These are phyloP conservation scores for Fragum whitleyi DNA, from an alignment of 2,888 invertebrate genomes.

Conservation along the genomic window DNA sequence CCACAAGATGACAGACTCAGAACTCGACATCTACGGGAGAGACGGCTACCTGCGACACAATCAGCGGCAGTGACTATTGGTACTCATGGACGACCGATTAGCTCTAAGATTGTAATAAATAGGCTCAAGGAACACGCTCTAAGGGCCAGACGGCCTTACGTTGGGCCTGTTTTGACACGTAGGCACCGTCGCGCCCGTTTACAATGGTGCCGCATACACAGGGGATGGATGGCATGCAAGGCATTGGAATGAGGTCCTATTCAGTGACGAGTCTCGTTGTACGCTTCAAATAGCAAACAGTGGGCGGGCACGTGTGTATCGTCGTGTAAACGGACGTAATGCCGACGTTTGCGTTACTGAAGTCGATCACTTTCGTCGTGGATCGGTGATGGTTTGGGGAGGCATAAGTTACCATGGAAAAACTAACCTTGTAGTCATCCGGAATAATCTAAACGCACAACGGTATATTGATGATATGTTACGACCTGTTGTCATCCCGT, in stretches of 20 bases:
- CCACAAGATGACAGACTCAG: neutral
- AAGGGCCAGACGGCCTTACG: constrained; percentile 19
- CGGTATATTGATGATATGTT: too few relatives aligned
- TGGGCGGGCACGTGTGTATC: constrained; percentile 14
- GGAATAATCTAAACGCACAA: too few relatives aligned
- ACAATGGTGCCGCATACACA: neutral
- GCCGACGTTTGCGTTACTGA: constrained; percentile 15
- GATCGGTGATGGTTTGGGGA: too few relatives aligned
- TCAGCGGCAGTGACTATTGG: constrained; percentile 18
- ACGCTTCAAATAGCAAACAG: constrained; percentile 18
- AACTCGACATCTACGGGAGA: constrained; percentile 7
- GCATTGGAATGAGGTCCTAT: too few relatives aligned
- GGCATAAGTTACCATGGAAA: too few relatives aligned
- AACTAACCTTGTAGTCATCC: too few relatives aligned
- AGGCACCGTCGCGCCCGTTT: too few relatives aligned
- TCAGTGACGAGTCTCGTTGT: too few relatives aligned
- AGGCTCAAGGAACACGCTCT: constrained; percentile 19
- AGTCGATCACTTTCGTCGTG: constrained; percentile 3
- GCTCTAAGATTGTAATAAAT: constrained; percentile 21
- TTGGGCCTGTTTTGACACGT: constrained; percentile 15
- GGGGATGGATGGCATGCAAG: too few relatives aligned
- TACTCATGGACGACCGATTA: constrained; percentile 22
- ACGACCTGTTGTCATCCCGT: too few relatives aligned
- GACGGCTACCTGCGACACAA: constrained; percentile 1
- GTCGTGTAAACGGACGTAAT: constrained; percentile 6